Conservation (phyloP, 2,888 invertebrate genomes). For the Apoderus coryli region DNA sequence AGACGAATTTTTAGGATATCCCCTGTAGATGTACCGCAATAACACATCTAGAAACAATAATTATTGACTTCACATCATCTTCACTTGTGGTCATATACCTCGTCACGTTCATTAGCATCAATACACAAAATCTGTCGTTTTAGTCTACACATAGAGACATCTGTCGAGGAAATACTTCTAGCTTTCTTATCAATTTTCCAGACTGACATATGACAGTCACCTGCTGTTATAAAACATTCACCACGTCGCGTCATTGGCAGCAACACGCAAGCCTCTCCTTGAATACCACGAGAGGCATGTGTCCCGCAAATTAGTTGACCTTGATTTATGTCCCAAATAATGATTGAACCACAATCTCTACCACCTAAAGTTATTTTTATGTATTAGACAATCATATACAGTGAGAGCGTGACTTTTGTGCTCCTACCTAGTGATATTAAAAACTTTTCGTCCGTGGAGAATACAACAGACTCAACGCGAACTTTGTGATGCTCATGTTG, state of each 20-base stretch:
- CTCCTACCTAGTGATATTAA: slow-evolving; percentile 36
- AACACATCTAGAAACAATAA: slow-evolving; percentile 35
- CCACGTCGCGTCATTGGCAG: slow-evolving; percentile 42
- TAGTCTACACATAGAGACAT: slow-evolving; percentile 65
- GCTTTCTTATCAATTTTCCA: slow-evolving; percentile 60
- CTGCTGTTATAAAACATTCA: slow-evolving; percentile 54
- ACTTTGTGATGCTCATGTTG: slow-evolving; percentile 80
- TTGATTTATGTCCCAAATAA: slow-evolving; percentile 63
- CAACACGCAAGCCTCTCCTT: slow-evolving; percentile 29
- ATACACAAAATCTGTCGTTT: slow-evolving; percentile 63
- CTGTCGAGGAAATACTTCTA: slow-evolving; percentile 44
- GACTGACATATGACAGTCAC: slow-evolving; percentile 39
- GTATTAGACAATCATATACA: too few species aligned
- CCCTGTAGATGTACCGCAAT: slow-evolving; percentile 75
- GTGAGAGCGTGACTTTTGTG: background rate
- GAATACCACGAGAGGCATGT: slow-evolving; percentile 27
- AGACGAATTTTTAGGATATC: slow-evolving; percentile 50
- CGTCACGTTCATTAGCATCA: slow-evolving; percentile 53
- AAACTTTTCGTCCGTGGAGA: slow-evolving; percentile 67
- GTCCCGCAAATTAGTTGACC: slow-evolving; percentile 35
- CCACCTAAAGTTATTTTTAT: slow-evolving; percentile 79
- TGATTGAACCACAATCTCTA: slow-evolving; percentile 75
- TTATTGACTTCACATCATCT: too few species aligned
- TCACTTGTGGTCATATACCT: too few species aligned
- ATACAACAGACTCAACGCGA: slow-evolving; percentile 70